These are phyloP conservation scores for Zalophus californianus DNA, from an alignment of 2,797 vertebrate genomes.

Conservation along the genomic window DNA sequence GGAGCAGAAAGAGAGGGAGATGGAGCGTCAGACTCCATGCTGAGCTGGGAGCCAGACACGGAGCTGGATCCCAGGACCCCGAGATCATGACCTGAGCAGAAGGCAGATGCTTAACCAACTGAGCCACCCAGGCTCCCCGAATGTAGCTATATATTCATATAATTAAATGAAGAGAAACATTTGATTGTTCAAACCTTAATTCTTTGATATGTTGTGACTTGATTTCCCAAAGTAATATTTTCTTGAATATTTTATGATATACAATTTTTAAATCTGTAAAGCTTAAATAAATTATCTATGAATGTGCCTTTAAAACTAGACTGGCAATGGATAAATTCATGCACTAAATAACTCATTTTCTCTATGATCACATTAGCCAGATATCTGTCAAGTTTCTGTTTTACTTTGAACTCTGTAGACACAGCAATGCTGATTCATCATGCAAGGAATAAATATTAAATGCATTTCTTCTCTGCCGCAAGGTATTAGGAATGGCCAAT, in stretches of 20 bases:
- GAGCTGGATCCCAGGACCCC: background rate
- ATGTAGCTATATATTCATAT: background rate
- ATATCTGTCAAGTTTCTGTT: background rate
- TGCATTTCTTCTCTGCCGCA: background rate
- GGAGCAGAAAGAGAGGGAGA: background rate
- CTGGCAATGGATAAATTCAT: background rate
- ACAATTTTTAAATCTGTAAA: background rate
- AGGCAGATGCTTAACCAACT: background rate
- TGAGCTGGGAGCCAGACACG: background rate
- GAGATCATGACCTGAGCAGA: background rate
- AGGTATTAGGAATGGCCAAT: background rate
- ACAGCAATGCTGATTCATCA: background rate
- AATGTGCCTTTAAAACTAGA: background rate
- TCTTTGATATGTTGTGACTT: constrained; percentile 44
- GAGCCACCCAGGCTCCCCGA: background rate
- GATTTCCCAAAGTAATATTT: constrained; percentile 40
- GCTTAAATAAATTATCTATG: background rate
- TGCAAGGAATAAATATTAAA: background rate
- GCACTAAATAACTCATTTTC: background rate
- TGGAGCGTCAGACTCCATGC: background rate
- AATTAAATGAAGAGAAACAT: constrained; percentile 63
- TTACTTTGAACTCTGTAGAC: background rate
- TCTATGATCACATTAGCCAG: background rate
- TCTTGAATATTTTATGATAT: constrained; percentile 34
- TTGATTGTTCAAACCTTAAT: constrained; percentile 52